These are phyloP conservation scores for Chaenodraco wilsoni DNA, from an alignment of 2,797 vertebrate genomes.

Conservation along the genomic window DNA sequence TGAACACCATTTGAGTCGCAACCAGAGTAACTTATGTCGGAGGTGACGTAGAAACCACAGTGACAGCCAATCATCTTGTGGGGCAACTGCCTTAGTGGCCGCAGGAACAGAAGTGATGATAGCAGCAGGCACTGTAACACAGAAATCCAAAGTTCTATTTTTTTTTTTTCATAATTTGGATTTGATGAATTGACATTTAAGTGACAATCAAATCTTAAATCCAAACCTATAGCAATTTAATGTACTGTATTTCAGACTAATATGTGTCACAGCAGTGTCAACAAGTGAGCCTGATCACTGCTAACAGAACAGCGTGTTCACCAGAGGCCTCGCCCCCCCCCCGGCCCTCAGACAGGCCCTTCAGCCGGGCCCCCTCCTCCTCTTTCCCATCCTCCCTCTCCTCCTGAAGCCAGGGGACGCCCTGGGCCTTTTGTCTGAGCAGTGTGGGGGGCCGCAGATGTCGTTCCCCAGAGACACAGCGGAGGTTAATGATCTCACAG, in stretches of 20 bases:
- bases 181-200: not conserved
- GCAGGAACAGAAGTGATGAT: not conserved
- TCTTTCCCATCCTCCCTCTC: conserved; percentile 15
- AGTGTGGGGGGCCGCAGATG: conserved; percentile 81
- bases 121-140: not conserved
- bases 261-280: conserved; percentile 56
- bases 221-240: not conserved
- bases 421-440: conserved; percentile 78
- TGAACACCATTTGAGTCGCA: not conserved
- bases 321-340: conserved; percentile 59
- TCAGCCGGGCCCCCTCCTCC: conserved; percentile 31
- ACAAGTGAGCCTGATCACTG: conserved; percentile 77
- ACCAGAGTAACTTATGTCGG: not conserved
- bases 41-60: not conserved
- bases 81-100: not conserved
- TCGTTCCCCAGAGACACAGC: conserved; percentile 80
- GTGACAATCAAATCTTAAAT: not conserved
- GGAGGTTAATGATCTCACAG: conserved; percentile 90
- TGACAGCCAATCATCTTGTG: not conserved
- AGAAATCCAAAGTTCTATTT: not conserved
- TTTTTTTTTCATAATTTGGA: conserved; percentile 1
- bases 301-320: conserved; percentile 55
- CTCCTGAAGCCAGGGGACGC: conserved; percentile 62
- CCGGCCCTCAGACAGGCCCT: conserved; percentile 43
- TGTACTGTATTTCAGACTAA: conserved; percentile 2